These are phyloP conservation scores for Ectemnius continuus DNA, from an alignment of 2,888 invertebrate species.

Conservation along the genomic window DNA sequence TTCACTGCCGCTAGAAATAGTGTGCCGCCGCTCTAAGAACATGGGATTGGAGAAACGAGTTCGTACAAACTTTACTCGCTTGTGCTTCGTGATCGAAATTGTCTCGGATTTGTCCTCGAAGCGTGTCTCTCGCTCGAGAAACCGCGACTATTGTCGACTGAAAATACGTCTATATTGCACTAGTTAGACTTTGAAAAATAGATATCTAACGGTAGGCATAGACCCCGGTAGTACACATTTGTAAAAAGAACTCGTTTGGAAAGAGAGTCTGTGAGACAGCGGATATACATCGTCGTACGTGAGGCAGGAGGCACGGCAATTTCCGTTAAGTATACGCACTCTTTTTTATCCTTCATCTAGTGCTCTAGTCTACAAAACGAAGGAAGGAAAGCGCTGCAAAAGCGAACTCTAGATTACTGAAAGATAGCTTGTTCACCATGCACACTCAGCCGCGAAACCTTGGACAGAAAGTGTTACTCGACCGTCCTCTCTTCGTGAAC, in stretches of 20 bases:
- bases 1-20: no score
- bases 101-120: neutral
- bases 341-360: constrained; percentile 41
- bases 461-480: constrained; percentile 5
- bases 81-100: neutral
- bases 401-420: constrained; percentile 49
- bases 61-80: neutral
- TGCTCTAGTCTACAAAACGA: constrained; percentile 47
- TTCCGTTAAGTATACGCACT: constrained; percentile 41
- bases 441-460: constrained; percentile 19
- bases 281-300: constrained; percentile 33
- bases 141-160: constrained; percentile 52
- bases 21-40: no score
- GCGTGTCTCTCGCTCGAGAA: constrained; percentile 12
- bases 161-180: constrained; percentile 54
- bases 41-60: neutral
- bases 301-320: constrained; percentile 65
- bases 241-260: constrained; percentile 23
- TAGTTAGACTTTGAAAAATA: constrained; percentile 60
- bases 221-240: constrained; percentile 49
- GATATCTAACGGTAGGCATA: constrained; percentile 57
- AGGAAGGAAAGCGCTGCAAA: constrained; percentile 56
- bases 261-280: constrained; percentile 17
- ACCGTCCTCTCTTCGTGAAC: constrained; percentile 11
- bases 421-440: constrained; percentile 62